These are phyloP conservation scores for Adela reaumurella DNA, from an alignment of 2,888 invertebrate species.

Conservation along the genomic window DNA sequence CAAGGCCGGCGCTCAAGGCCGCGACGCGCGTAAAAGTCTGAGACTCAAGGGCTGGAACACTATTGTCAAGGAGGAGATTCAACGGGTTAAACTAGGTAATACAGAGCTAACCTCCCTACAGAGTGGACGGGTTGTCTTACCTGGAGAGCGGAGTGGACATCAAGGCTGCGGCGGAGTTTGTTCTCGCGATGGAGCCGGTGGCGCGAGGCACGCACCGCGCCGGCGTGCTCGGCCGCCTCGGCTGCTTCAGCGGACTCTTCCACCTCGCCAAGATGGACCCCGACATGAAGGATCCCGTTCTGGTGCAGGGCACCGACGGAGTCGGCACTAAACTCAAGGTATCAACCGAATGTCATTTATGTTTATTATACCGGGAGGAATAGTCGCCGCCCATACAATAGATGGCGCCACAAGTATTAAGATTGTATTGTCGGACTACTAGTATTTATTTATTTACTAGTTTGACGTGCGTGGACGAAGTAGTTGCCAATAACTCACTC, in stretches of 20 bases:
- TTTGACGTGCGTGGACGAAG: too few relatives aligned
- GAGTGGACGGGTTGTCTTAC: conserved; percentile 72
- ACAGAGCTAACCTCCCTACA: conserved; percentile 6
- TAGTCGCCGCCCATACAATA: too few relatives aligned
- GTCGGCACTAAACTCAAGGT: conserved; percentile 96
- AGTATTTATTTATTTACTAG: too few relatives aligned
- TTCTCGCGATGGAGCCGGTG: conserved; percentile 77
- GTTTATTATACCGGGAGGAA: too few relatives aligned
- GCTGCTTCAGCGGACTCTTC: conserved; percentile 93
- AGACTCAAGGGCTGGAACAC: too few relatives aligned
- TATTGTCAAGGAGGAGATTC: too few relatives aligned
- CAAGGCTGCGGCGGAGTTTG: conserved; percentile 83
- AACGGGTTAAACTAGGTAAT: too few relatives aligned
- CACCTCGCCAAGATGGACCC: conserved; percentile 69
- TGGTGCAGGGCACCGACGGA: conserved; percentile 94
- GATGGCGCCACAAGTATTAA: too few relatives aligned
- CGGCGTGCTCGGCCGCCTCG: conserved; percentile 80
- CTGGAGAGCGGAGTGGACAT: conserved; percentile 92
- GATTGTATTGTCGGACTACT: too few relatives aligned
- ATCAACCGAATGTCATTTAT: conserved; percentile 6
- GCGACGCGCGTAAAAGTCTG: too few relatives aligned
- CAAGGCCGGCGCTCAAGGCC: too few relatives aligned
- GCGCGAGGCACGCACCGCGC: conserved; percentile 73
- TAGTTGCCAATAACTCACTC: too few relatives aligned
- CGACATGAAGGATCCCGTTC: conserved; percentile 70